Evolutionary conservation across 2,888 invertebrate species (phyloP).

Genomic region (Hirtodrosophila alboralis): DNA sequence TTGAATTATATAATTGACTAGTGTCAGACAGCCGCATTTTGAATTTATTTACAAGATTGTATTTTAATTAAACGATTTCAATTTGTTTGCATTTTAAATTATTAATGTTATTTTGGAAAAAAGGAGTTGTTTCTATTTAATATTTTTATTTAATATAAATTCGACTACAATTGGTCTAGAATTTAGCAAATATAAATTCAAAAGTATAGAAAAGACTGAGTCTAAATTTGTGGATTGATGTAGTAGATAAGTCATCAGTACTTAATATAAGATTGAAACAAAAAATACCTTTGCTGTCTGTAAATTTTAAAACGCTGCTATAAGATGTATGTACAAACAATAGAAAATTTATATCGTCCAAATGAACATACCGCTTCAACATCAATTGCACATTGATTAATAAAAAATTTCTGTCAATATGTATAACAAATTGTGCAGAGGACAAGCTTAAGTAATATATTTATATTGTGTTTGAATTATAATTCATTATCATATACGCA

Average conservation of each 20-base stretch:
- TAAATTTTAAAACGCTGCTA: constrained; percentile 5
- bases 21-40: too few relatives aligned
- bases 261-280: too few relatives aligned
- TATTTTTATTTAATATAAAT: too few relatives aligned
- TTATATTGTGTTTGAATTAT: constrained; percentile 13
- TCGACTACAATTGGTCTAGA: constrained; percentile 19
- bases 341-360: constrained; percentile 58
- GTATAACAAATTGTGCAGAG: constrained; percentile 9
- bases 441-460: constrained; percentile 38
- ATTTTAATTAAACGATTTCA: background rate
- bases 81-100: too few relatives aligned
- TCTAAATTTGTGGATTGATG: too few relatives aligned
- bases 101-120: too few relatives aligned
- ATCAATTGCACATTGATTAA: constrained; percentile 58
- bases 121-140: too few relatives aligned
- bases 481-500: background rate
- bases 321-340: constrained; percentile 31
- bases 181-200: constrained; percentile 18
- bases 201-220: constrained; percentile 2
- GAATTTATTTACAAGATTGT: too few relatives aligned
- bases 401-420: constrained; percentile 27
- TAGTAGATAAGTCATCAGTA: too few relatives aligned
- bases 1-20: constrained; percentile 8
- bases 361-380: constrained; percentile 49
- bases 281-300: too few relatives aligned